Base-by-base conservation (phyloP, 2,113 vertebrate species). In the Melanerpes formicivorus region DNA sequence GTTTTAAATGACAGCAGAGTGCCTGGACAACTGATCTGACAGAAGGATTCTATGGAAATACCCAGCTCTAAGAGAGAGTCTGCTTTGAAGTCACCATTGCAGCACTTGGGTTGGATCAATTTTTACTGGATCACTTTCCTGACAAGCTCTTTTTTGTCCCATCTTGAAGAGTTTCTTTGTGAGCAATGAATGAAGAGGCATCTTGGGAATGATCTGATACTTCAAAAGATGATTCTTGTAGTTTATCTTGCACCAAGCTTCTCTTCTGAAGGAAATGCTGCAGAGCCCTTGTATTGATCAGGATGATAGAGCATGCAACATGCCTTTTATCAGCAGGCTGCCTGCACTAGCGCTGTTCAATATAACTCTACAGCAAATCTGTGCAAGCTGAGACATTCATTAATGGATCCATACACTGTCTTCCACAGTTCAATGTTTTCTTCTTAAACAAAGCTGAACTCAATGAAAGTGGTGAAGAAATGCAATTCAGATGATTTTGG, bases 121-220 rank as follows among this genome's bases (percentile, higher is more conserved):
- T 97, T 97, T 93, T 94, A 87, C 82, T 75, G 60, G 69, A 78
- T 93, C 81, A 83, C 74, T 93, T 96, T 90, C 87, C 84, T 6
- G 50, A 94, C 76, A 87, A 88, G 65, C 52, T 96, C 85, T 91
- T 95, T 95, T 96, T 93, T 94, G 87, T 94, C 87, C 44, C 84
- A 93, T 62, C 73, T 13, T 94, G 94, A 97, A 93, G 81, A 82
- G 83, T 26, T 83, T 55, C 92, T 95, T 97, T 97, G 92, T 96
- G 54, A 86, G 86, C 44, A 90, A 63, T 93, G 90, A 96, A 94
- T 92, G 25, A 93, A 48, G 85, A 79, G 82, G 88, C 70, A 80
- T 79, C 92, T 93, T 82, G 77, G 84, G 94, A 97, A 90, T 46
- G 81, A 93, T 80, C 42, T 80, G 81, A 88, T 69, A 84, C 66